phyloP scores from a whole-genome alignment of 1,140 invertebrate genomes.

The Eupristina koningsbergeri region DNA sequence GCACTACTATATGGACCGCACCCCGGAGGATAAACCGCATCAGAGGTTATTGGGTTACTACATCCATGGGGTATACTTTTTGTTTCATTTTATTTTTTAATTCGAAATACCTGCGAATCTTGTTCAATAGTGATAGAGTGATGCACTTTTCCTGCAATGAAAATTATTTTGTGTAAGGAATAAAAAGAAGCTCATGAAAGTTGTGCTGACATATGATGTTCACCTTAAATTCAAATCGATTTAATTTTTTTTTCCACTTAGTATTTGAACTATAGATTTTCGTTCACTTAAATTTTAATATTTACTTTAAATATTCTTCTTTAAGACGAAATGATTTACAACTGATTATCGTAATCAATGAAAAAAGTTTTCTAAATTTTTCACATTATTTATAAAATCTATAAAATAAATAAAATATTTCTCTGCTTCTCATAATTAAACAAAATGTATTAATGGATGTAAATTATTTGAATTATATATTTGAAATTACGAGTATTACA shows the following conservation, averaged over 20 bases:
- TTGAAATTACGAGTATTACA: too few relatives aligned
- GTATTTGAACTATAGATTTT: neutral
- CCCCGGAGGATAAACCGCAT: conserved; percentile 4
- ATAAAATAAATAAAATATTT: neutral
- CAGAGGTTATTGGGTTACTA: conserved; percentile 17
- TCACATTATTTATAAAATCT: neutral
- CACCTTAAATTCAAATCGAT: neutral
- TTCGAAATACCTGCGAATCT: neutral
- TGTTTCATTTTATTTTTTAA: neutral
- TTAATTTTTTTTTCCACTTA: neutral
- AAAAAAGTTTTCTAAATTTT: too few relatives aligned
- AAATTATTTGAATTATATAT: too few relatives aligned
- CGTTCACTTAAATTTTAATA: neutral
- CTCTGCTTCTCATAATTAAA: neutral
- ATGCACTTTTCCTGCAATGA: neutral
- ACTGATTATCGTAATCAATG: neutral
- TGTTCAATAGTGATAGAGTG: neutral
- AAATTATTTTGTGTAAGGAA: conserved; percentile 6
- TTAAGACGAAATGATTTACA: neutral
- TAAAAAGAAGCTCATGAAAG: too few relatives aligned
- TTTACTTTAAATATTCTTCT: neutral
- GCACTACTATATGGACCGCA: neutral
- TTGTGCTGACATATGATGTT: neutral
- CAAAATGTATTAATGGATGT: too few relatives aligned
- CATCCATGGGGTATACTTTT: neutral